These are phyloP conservation scores for Scleropages formosus DNA, from an alignment of 2,797 vertebrate genomes.

Conservation along the genomic window DNA sequence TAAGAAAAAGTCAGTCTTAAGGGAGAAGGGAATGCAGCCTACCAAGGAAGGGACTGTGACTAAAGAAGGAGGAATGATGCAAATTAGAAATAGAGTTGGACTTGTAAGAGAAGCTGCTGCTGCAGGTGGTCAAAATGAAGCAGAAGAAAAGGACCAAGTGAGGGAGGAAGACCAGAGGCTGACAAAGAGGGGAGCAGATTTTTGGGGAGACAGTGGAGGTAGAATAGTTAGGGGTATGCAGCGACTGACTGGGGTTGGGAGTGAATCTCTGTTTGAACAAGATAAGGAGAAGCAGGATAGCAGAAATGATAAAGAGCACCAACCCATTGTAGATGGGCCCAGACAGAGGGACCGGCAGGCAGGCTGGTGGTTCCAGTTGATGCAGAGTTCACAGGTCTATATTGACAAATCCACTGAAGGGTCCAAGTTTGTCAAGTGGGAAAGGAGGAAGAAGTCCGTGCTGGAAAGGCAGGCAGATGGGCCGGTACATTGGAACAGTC, in stretches of 20 bases:
- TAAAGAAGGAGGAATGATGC: constrained; percentile 16
- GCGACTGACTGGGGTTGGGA: constrained; percentile 32
- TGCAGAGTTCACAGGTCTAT: constrained; percentile 98
- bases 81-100: constrained; percentile 4
- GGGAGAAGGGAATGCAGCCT: constrained; percentile 15
- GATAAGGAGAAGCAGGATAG: constrained; percentile 40
- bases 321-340: constrained; percentile 45
- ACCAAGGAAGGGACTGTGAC: constrained; percentile 4
- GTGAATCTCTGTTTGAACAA: not conserved
- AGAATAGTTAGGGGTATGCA: constrained; percentile 40
- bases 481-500: constrained; percentile 56
- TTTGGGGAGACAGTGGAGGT: constrained; percentile 25
- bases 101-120: constrained; percentile 20
- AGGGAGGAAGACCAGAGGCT: constrained; percentile 45
- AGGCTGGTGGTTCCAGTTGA: constrained; percentile 98
- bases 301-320: constrained; percentile 38
- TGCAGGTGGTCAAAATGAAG: constrained; percentile 14
- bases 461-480: too few species aligned
- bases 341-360: constrained; percentile 77
- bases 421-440: constrained; percentile 75
- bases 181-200: constrained; percentile 38
- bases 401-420: constrained; percentile 81
- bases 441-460: constrained; percentile 77
- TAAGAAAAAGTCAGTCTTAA: constrained; percentile 14
- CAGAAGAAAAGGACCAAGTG: constrained; percentile 61